These are phyloP conservation scores for Halcyon leucocephala DNA, from an alignment of 2,797 vertebrate species.

Conservation along the genomic window DNA sequence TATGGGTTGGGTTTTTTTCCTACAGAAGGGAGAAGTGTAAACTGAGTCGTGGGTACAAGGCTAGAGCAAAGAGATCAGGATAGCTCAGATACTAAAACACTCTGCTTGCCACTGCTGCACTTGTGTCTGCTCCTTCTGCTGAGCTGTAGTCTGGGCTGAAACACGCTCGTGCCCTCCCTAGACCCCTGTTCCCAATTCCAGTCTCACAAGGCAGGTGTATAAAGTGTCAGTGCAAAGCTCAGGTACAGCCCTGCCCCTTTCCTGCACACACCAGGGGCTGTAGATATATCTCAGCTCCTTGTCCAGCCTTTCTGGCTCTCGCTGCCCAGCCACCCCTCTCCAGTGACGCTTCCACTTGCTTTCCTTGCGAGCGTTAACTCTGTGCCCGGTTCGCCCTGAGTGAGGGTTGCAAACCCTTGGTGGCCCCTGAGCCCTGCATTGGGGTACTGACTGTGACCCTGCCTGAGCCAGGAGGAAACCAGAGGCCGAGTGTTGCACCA, in stretches of 20 bases:
- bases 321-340: not conserved
- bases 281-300: too few relatives aligned
- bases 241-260: not conserved
- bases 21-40: not conserved
- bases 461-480: constrained; percentile 28
- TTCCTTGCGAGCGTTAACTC: not conserved
- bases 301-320: not conserved
- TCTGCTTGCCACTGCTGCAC: not conserved
- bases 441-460: not conserved
- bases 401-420: not conserved
- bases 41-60: not conserved
- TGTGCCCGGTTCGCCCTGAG: not conserved
- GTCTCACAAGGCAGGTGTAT: not conserved
- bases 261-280: not conserved
- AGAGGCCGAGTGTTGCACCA: not conserved
- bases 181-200: not conserved
- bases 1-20: not conserved
- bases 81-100: not conserved
- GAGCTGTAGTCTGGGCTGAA: not conserved
- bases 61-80: not conserved
- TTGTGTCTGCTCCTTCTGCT: not conserved
- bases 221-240: not conserved
- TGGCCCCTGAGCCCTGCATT: not conserved
- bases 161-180: not conserved
- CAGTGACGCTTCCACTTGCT: not conserved